Conservation (phyloP, 2,888 invertebrate genomes). For the Amphimallon solstitiale region DNA sequence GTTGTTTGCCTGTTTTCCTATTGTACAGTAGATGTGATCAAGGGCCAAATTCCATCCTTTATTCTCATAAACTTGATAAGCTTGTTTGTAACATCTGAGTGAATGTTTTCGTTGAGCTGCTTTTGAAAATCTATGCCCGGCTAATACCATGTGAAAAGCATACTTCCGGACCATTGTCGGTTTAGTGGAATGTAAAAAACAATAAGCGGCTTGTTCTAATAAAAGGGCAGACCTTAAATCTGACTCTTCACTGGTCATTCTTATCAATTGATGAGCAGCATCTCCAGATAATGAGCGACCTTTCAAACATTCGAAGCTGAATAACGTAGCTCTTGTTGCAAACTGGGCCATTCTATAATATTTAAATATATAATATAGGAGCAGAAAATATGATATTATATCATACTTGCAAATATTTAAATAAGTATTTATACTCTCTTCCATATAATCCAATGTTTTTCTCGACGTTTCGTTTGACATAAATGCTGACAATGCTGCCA, state of each 20-base stretch:
- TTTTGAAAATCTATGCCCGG: slow-evolving; percentile 95
- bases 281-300: slow-evolving; percentile 83
- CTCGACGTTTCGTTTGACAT: slow-evolving; percentile 83
- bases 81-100: slow-evolving; percentile 90
- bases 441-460: slow-evolving; percentile 91
- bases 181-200: slow-evolving; percentile 77
- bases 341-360: slow-evolving; percentile 83
- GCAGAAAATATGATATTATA: neutral
- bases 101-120: slow-evolving; percentile 93
- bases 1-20: slow-evolving; percentile 89
- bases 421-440: slow-evolving; percentile 93
- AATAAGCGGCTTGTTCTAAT: slow-evolving; percentile 94
- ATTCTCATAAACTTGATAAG: slow-evolving; percentile 77
- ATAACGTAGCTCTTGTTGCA: slow-evolving; percentile 89
- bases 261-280: slow-evolving; percentile 93
- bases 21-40: slow-evolving; percentile 95
- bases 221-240: slow-evolving; percentile 93
- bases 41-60: slow-evolving; percentile 92
- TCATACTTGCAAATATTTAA: slow-evolving; percentile 86
- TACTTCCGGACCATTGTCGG: slow-evolving; percentile 89
- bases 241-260: slow-evolving; percentile 98
- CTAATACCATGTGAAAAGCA: slow-evolving; percentile 95
- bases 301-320: slow-evolving; percentile 89
- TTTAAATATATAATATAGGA: neutral
- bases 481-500: slow-evolving; percentile 93